phyloP scores from a whole-genome alignment of 2,888 invertebrate species.

The Stegana nigrithorax region DNA sequence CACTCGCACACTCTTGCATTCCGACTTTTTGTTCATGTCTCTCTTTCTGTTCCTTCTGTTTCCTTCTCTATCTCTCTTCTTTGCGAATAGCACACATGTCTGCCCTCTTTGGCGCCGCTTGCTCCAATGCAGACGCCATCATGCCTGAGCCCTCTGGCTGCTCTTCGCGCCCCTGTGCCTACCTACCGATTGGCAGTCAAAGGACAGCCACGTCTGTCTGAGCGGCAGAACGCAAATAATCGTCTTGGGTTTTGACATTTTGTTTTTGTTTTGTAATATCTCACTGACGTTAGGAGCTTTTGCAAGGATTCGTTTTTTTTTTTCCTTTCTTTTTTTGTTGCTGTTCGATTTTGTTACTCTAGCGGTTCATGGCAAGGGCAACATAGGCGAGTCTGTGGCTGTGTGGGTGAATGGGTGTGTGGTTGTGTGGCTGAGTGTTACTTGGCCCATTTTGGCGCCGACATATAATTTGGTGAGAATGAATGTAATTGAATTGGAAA shows the following conservation, averaged over 20 bases:
- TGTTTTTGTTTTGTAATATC: conserved; percentile 60
- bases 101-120: neutral
- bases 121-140: conserved; percentile 11
- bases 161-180: no score
- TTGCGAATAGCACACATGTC: no score
- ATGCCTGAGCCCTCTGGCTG: no score
- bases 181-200: no score
- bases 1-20: conserved; percentile 24
- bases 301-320: conserved; percentile 21
- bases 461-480: conserved; percentile 21
- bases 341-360: neutral
- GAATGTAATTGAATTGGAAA: conserved; percentile 57
- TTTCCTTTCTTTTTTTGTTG: conserved; percentile 9
- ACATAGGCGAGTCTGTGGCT: neutral
- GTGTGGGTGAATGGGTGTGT: neutral
- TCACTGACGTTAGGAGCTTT: conserved; percentile 53
- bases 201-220: no score
- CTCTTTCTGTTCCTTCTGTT: neutral
- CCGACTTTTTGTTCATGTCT: no score
- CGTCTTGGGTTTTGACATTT: conserved; percentile 61
- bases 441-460: neutral
- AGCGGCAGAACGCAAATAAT: conserved; percentile 52
- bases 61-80: neutral
- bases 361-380: neutral
- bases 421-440: neutral